Base-by-base conservation (phyloP, 2,797 vertebrate species). In the Rhodeus uyekii region DNA sequence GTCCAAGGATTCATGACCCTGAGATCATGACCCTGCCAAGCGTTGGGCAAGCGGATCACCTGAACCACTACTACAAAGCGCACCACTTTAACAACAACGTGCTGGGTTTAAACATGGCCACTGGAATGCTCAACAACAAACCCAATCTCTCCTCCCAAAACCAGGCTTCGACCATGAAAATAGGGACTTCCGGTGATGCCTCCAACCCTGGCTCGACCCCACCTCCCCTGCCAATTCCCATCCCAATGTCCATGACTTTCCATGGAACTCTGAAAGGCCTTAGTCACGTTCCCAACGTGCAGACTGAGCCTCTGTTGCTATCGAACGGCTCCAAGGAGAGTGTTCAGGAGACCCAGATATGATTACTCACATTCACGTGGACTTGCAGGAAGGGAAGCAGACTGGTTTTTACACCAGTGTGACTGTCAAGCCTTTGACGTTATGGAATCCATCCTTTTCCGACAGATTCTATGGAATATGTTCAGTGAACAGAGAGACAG, bases 281-380 rank as follows among this genome's bases (percentile, higher is more conserved):
- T 86, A 94, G 94, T 84, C 94, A 95, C 84, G 92, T 91, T 89
- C 93, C 94, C 89, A 95, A 94, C 88, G 92, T 93, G 78, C 94
- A 95, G 91, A 94, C 95, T 88, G 97, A 98, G 93, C 97, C 97
- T 86, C 95, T 98, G 89, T 95, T 98, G 89, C 97, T 98, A 91
- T 97, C 97, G 91, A 96, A 96, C 88, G 95, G 90, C 92, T 98
- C 97, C 19, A 98, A 98, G 95, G 97, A 98, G 94, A 97, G 97
- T 18, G 97, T 98, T 88, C 97, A 98, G 93, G 97, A 98, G 93
- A 98, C 97, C 84, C 97, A 98, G 92, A 98, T 98, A 90, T 97
- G 90, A 94, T 77, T 32, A 36, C 34, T 42, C 7, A 55, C 60
- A 46, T 4, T 64, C 75, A 24, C 34, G 6, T 38, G 61, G 50